Conservation (phyloP, 2,888 invertebrate species). For the Phalera bucephala region DNA sequence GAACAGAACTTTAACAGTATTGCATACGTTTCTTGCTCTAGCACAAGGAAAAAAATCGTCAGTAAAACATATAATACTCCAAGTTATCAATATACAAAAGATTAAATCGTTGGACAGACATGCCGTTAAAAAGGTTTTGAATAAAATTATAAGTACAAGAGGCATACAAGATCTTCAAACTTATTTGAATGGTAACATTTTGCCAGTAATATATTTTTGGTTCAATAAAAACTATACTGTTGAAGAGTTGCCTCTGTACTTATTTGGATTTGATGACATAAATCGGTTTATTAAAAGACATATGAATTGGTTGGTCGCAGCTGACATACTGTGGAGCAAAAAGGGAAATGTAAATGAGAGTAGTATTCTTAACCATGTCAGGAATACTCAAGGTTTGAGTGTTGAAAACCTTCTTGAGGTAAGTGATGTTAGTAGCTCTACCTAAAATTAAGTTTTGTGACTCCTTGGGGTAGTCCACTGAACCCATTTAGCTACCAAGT, state of each 20-base stretch:
- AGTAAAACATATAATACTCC: conserved; percentile 77
- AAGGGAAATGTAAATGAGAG: conserved; percentile 53
- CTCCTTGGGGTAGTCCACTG: too few species aligned
- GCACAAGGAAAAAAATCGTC: conserved; percentile 76
- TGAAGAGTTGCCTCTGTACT: conserved; percentile 64
- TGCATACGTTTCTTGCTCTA: conserved; percentile 81
- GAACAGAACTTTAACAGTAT: conserved; percentile 81
- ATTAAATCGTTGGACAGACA: conserved; percentile 71
- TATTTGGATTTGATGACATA: conserved; percentile 58
- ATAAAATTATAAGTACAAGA: conserved; percentile 49
- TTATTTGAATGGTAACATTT: conserved; percentile 68
- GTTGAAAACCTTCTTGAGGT: conserved; percentile 46
- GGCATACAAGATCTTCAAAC: conserved; percentile 44
- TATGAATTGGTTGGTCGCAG: conserved; percentile 70
- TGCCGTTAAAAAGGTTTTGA: conserved; percentile 69
- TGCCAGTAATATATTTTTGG: conserved; percentile 77
- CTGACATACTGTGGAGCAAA: conserved; percentile 63
- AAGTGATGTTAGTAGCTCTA: conserved; percentile 42
- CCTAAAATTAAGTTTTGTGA: too few species aligned
- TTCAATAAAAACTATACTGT: conserved; percentile 54
- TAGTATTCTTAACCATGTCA: conserved; percentile 42
- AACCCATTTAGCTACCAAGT: too few species aligned
- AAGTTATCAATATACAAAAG: conserved; percentile 77
- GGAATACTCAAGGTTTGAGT: conserved; percentile 12
- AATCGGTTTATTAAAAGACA: conserved; percentile 68